Evolutionary conservation across 2,888 invertebrate species (phyloP).

Genomic region (Blastobasis adustella): DNA sequence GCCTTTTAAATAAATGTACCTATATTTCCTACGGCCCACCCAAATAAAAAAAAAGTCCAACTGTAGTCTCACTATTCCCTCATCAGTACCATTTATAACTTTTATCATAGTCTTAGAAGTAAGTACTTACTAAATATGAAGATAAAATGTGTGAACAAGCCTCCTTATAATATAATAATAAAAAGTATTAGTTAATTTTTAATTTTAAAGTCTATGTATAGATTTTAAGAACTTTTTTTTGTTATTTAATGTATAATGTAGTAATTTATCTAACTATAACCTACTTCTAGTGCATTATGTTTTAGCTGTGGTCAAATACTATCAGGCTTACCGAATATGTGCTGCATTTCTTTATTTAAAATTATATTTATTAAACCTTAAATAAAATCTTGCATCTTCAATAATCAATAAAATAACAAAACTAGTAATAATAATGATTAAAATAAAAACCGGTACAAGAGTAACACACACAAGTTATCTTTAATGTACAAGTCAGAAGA

Average conservation of each 20-base stretch:
- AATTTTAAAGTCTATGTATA: slow-evolving; percentile 72
- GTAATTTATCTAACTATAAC: slow-evolving; percentile 66
- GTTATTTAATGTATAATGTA: slow-evolving; percentile 51
- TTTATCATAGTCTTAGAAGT: slow-evolving; percentile 48
- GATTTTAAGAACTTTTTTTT: slow-evolving; percentile 65
- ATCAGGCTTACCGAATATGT: slow-evolving; percentile 38
- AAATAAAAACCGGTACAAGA: no score
- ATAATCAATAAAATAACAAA: no score
- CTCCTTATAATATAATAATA: slow-evolving; percentile 67
- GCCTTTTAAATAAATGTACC: slow-evolving; percentile 35
- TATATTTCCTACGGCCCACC: slow-evolving; percentile 31
- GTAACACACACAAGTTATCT: no score
- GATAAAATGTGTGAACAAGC: slow-evolving; percentile 75
- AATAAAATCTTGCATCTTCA: no score
- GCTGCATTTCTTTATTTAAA: slow-evolving; percentile 24
- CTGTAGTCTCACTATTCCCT: slow-evolving; percentile 49
- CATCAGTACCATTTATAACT: slow-evolving; percentile 43
- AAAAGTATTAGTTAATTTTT: slow-evolving; percentile 72
- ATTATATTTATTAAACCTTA: no score
- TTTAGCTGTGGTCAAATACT: slow-evolving; percentile 70
- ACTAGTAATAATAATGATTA: no score
- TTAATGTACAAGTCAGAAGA: no score
- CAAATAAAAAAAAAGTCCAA: slow-evolving; percentile 33
- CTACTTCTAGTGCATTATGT: slow-evolving; percentile 70
- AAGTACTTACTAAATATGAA: slow-evolving; percentile 65